phyloP scores from a whole-genome alignment of 1,140 invertebrate genomes.

The Lineus longissimus region DNA sequence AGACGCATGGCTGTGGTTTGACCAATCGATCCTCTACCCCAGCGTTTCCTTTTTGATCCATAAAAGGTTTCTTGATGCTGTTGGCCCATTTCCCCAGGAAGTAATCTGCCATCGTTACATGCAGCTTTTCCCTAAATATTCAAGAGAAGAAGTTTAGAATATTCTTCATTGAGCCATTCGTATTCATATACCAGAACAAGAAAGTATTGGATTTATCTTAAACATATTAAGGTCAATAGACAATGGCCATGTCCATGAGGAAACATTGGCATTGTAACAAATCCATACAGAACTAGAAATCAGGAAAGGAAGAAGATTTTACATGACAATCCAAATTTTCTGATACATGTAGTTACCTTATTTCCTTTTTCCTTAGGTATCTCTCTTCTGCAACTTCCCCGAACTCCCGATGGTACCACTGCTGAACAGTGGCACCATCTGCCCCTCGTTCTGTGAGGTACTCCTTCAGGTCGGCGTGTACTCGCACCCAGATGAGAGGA shows the following conservation, averaged over 20 bases:
- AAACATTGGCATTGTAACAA: no score
- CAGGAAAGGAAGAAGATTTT: no score
- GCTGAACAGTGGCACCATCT: slow-evolving; percentile 13
- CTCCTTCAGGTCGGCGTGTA: not conserved
- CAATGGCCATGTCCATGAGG: no score
- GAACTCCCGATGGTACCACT: slow-evolving; percentile 7
- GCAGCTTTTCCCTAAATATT: not conserved
- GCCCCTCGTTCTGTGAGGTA: slow-evolving; percentile 26
- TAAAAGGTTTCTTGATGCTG: not conserved
- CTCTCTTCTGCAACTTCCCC: not conserved
- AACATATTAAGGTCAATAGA: no score
- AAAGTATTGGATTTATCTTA: no score
- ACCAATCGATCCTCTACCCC: not conserved
- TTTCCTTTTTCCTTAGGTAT: not conserved
- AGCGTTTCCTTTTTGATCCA: not conserved
- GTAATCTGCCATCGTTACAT: slow-evolving; percentile 15
- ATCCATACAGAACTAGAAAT: no score
- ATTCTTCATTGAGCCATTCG: no score
- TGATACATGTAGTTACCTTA: no score
- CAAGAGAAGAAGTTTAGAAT: no score
- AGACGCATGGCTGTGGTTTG: not conserved
- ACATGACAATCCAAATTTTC: no score
- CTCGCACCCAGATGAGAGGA: slow-evolving; percentile 3
- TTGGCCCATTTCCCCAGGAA: slow-evolving; percentile 11
- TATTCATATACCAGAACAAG: no score